Evolutionary conservation across 2,113 vertebrate species (phyloP), one percentile per base, ranked within the genome.

Genomic region (Gobio gobio): DNA sequence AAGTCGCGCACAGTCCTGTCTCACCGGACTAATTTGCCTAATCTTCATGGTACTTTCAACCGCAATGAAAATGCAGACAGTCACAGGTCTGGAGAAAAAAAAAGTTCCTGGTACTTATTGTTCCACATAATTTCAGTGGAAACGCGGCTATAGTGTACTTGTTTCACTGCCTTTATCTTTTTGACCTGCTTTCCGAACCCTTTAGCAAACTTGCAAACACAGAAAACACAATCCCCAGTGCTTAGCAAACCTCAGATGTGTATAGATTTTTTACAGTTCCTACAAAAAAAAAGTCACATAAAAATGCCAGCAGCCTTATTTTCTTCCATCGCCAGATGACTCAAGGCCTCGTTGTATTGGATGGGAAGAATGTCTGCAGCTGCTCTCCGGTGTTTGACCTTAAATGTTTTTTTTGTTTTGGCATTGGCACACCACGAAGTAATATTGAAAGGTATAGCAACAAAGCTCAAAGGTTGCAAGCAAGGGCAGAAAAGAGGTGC

Each of bases 341-440:
- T 68, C 14, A 43, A 72, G 40, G 56, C 54, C 51, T 47, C 33
- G 2, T 22, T 29, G 3, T 54, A 68, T 45, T 59, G 61, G 36
- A 40, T 49, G 16, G 45, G 5, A 47, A 64, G 56, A 45, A 12
- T 9, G 75, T 51, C 26, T 18, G 76, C 43, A 49, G 40, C 68
- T 80, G 29, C 36, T 49, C 33, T 73, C 14, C 49, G 4, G 24
- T 43, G 45, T 73, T 84, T 86, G 58, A 73, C 66, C 45, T 43
- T 64, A 33, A 78, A 49, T 59, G 43, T 79, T 76, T 59, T 51
- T 82, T 64, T 24, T 36, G 8, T 7, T 47, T 80, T 22, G 61
- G 58, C 43, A 51, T 45, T 63, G n/a, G 58, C 33, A 43, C 78
- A 80, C 26, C 22, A 61, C 14, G 24, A 66, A 51, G 5, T 51